phyloP scores from a whole-genome alignment of 1,140 invertebrate genomes.

The Formica selysi region DNA sequence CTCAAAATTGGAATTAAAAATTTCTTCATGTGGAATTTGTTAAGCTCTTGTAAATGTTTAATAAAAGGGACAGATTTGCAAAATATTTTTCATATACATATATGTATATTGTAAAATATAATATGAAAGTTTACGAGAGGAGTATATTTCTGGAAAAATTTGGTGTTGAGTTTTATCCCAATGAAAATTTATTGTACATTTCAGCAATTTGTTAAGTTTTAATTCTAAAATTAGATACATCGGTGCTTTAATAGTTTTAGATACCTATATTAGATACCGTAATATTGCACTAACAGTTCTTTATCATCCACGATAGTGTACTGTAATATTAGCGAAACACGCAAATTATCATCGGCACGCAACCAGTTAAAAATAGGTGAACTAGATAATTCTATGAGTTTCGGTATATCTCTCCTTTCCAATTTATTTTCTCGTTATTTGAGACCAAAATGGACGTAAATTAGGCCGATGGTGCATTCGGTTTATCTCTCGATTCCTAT shows the following conservation, averaged over 20 bases:
- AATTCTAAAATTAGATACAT: slow-evolving; percentile 2
- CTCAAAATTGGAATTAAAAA: slow-evolving; percentile 6
- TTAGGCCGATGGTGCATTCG: not conserved
- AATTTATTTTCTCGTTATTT: slow-evolving; percentile 21
- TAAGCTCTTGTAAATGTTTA: no score
- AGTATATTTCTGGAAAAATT: not conserved
- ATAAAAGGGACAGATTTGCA: no score
- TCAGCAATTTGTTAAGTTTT: not conserved
- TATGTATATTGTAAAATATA: no score
- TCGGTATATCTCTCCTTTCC: not conserved
- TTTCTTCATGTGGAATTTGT: not conserved
- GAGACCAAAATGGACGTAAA: not conserved
- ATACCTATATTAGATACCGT: slow-evolving; percentile 3
- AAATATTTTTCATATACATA: no score
- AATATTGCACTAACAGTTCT: slow-evolving; percentile 18
- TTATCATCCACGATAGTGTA: slow-evolving; percentile 22
- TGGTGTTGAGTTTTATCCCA: not conserved
- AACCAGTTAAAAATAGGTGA: slow-evolving; percentile 43
- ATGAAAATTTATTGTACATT: not conserved
- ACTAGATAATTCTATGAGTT: not conserved
- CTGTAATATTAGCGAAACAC: slow-evolving; percentile 37
- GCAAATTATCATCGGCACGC: slow-evolving; percentile 38
- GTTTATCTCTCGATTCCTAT: slow-evolving; percentile 17
- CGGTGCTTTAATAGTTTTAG: not conserved
- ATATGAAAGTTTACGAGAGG: no score